Conservation (phyloP, 2,888 invertebrate genomes). For the Acholoe squamosa region DNA sequence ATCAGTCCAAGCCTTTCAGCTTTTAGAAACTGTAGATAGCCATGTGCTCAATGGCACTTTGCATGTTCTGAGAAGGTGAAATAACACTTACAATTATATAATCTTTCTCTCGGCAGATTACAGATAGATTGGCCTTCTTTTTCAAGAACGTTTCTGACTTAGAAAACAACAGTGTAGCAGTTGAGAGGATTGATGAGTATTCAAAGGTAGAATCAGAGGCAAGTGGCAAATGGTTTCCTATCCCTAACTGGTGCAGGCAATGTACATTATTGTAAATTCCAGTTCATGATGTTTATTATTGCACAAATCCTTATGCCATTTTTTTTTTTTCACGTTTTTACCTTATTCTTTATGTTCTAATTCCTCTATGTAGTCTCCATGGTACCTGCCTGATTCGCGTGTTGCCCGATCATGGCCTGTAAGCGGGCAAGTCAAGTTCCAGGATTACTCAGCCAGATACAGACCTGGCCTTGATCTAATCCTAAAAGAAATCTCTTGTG, state of each 20-base stretch:
- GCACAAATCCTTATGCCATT: too few relatives aligned
- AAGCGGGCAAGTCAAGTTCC: not conserved
- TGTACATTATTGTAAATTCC: too few relatives aligned
- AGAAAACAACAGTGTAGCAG: constrained; percentile 67
- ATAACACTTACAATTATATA: too few relatives aligned
- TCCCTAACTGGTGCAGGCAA: too few relatives aligned
- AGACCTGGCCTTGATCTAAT: constrained; percentile 11
- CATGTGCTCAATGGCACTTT: too few relatives aligned
- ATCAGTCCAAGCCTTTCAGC: too few relatives aligned
- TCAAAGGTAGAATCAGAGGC: constrained; percentile 64
- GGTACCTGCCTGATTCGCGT: not conserved
- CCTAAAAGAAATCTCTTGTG: not conserved
- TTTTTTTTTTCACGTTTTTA: too few relatives aligned
- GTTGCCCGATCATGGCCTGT: not conserved
- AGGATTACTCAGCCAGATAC: constrained; percentile 26
- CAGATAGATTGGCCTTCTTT: constrained; percentile 66
- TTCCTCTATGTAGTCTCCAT: not conserved
- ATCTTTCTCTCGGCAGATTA: constrained; percentile 56
- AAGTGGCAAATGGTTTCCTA: not conserved
- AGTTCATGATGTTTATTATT: too few relatives aligned
- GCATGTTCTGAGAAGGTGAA: too few relatives aligned
- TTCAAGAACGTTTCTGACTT: constrained; percentile 66
- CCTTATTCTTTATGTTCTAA: too few relatives aligned
- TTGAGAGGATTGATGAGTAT: constrained; percentile 68
- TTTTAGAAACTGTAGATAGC: too few relatives aligned